Evolutionary conservation across 2,888 invertebrate species (phyloP).

Genomic region (Archips xylosteana): DNA sequence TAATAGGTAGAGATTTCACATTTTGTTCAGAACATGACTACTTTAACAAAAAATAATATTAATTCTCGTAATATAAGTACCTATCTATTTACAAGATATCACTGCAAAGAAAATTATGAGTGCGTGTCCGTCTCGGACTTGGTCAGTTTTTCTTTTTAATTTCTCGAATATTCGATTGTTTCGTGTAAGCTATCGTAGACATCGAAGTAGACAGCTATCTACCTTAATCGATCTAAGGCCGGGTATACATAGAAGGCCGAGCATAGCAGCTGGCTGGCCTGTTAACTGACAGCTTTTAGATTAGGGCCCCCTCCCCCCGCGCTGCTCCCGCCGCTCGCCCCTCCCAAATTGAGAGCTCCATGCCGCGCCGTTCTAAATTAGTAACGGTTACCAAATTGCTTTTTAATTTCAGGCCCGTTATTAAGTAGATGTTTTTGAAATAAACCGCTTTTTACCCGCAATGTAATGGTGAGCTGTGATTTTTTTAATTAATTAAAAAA

Average conservation of each 20-base stretch:
- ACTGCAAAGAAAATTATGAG: too few relatives aligned
- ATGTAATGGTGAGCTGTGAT: conserved; percentile 45
- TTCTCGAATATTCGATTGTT: not conserved
- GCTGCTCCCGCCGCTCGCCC: conserved; percentile 57
- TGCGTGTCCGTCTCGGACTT: too few relatives aligned
- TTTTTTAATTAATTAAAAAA: conserved; percentile 44
- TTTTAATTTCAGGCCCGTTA: conserved; percentile 81
- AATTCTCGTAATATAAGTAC: too few relatives aligned
- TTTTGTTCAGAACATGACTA: too few relatives aligned
- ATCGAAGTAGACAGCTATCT: not conserved
- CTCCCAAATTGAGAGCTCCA: conserved; percentile 78
- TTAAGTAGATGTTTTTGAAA: conserved; percentile 66
- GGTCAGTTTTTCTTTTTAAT: not conserved
- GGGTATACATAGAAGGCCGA: conserved; percentile 59
- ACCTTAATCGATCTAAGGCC: conserved; percentile 60
- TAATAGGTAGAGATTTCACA: too few relatives aligned
- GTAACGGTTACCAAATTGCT: conserved; percentile 84
- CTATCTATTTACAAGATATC: too few relatives aligned
- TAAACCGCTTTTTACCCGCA: conserved; percentile 36
- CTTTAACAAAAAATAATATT: too few relatives aligned
- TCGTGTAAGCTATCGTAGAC: not conserved
- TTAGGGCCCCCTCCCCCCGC: conserved; percentile 68
- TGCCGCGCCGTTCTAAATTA: conserved; percentile 78
- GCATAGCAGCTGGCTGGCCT: conserved; percentile 71
- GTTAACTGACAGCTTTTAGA: conserved; percentile 83